phyloP scores from a whole-genome alignment of 2,888 invertebrate species.

The Tipula unca region DNA sequence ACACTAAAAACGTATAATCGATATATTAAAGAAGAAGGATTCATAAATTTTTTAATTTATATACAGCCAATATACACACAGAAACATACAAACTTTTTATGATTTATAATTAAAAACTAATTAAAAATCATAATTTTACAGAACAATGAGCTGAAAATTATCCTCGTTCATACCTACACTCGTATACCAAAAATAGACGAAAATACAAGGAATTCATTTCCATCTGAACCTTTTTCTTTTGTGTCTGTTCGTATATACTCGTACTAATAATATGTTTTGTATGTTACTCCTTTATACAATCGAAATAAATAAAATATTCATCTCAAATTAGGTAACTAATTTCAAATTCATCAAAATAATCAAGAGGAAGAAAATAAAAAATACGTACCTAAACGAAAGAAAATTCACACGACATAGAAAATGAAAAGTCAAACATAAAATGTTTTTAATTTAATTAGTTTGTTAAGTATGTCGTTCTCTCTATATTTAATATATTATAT shows the following conservation, averaged over 20 bases:
- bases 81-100: background rate
- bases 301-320: conserved; percentile 8
- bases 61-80: background rate
- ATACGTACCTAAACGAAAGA: background rate
- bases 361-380: background rate
- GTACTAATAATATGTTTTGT: background rate
- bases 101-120: background rate
- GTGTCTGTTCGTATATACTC: background rate
- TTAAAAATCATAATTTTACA: background rate
- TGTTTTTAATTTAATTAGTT: background rate
- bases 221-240: background rate
- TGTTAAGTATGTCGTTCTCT: background rate
- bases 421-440: background rate
- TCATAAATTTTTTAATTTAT: background rate
- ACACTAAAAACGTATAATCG: background rate
- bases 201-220: background rate
- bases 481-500: too few relatives aligned
- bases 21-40: background rate
- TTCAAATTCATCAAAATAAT: background rate
- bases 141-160: background rate
- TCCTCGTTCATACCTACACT: background rate
- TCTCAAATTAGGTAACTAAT: conserved; percentile 8
- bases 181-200: background rate
- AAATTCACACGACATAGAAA: conserved; percentile 10
- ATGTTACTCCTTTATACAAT: background rate